Evolutionary conservation across 2,797 vertebrate species (phyloP).

Genomic region (Sebastes flavidus): DNA sequence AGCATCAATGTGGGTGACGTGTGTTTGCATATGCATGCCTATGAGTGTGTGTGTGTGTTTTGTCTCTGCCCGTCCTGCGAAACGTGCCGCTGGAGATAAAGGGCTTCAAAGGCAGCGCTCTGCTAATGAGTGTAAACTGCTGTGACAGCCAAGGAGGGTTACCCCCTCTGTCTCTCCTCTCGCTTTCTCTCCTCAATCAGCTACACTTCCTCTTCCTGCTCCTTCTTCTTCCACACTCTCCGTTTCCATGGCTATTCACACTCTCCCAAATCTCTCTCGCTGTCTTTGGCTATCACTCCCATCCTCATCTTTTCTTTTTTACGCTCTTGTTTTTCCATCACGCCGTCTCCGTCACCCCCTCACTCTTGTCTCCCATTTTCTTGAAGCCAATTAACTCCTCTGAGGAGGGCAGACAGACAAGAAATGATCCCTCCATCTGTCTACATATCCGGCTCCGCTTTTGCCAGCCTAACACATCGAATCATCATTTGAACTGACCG

Average conservation of each 20-base stretch:
- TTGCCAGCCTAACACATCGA: slow-evolving; percentile 15
- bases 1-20: background rate
- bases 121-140: slow-evolving; percentile 75
- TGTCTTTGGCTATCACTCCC: background rate
- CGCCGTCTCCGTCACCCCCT: slow-evolving; percentile 10
- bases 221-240: slow-evolving; percentile 19
- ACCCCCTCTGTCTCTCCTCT: slow-evolving; percentile 47
- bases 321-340: background rate
- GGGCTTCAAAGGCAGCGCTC: slow-evolving; percentile 69
- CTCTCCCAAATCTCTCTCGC: background rate
- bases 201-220: slow-evolving; percentile 13
- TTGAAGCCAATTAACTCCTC: slow-evolving; percentile 45
- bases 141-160: slow-evolving; percentile 68
- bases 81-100: slow-evolving; percentile 64
- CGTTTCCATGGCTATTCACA: slow-evolving; percentile 11
- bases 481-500: slow-evolving; percentile 10
- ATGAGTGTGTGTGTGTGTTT: background rate
- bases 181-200: slow-evolving; percentile 37
- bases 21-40: slow-evolving; percentile 18
- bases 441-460: slow-evolving; percentile 4
- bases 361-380: background rate
- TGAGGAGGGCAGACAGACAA: slow-evolving; percentile 24
- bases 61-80: slow-evolving; percentile 16
- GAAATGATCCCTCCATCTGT: slow-evolving; percentile 50
- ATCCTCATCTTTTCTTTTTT: background rate